Conservation (phyloP, 1,140 invertebrate species). For the Zaprionus kolodkinae region DNA sequence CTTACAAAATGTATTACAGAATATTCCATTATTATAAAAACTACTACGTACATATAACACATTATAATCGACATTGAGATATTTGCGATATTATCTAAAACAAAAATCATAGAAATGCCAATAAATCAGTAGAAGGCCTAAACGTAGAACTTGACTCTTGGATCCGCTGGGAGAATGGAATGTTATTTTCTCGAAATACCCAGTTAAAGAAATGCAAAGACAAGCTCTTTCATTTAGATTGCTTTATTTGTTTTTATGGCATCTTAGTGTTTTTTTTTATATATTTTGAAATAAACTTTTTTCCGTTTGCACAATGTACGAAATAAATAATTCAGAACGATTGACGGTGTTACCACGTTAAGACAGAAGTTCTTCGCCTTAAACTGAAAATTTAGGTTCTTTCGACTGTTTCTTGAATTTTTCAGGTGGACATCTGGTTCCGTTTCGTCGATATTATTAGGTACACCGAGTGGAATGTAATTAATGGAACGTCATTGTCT, state of each 20-base stretch:
- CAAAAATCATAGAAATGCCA: constrained; percentile 23
- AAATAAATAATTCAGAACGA: constrained; percentile 10
- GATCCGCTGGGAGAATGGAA: background rate
- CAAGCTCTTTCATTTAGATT: too few species aligned
- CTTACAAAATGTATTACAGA: constrained; percentile 46
- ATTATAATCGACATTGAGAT: background rate
- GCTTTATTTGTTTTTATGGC: too few species aligned
- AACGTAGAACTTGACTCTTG: background rate
- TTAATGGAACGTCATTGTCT: background rate
- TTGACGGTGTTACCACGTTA: background rate
- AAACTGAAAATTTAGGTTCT: constrained; percentile 57
- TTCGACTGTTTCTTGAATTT: constrained; percentile 12
- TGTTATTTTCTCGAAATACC: too few species aligned
- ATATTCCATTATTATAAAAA: constrained; percentile 63
- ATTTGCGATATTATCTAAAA: constrained; percentile 14
- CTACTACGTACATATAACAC: constrained; percentile 33
- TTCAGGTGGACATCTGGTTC: constrained; percentile 9
- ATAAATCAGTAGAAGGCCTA: constrained; percentile 47
- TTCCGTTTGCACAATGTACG: background rate
- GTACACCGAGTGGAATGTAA: constrained; percentile 53
- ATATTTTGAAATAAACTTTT: too few species aligned
- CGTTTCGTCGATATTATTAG: constrained; percentile 46
- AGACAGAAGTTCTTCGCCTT: constrained; percentile 24
- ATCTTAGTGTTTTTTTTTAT: too few species aligned
- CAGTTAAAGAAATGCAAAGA: too few species aligned